Evolutionary conservation across 1,140 invertebrate species (phyloP).

Genomic region (Ridgeia piscesae): DNA sequence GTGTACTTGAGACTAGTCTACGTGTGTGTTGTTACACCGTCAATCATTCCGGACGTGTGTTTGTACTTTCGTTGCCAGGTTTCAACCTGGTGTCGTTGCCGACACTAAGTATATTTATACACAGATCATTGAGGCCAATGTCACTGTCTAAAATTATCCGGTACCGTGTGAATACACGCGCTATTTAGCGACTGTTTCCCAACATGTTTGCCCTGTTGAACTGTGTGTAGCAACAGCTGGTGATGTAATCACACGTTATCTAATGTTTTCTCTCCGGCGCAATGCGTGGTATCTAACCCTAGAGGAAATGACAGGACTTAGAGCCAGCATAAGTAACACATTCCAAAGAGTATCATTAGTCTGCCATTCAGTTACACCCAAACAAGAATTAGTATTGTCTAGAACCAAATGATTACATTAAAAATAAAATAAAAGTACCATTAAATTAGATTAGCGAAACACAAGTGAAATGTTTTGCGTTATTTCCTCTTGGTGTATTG

Average conservation of each 20-base stretch:
- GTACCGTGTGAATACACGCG: not conserved
- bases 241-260: not conserved
- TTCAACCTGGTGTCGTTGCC: not conserved
- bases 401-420: not conserved
- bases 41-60: not conserved
- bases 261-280: not conserved
- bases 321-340: not conserved
- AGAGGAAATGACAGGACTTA: not conserved
- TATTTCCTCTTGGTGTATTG: too few relatives aligned
- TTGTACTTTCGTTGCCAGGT: not conserved
- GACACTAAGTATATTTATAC: not conserved
- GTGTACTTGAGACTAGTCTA: not conserved
- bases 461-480: too few relatives aligned
- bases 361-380: not conserved
- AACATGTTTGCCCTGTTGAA: not conserved
- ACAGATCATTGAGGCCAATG: not conserved
- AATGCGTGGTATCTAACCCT: not conserved
- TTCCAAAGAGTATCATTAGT: not conserved
- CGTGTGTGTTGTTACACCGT: not conserved
- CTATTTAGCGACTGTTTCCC: not conserved
- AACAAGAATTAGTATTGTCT: not conserved
- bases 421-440: too few relatives aligned
- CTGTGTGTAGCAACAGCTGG: not conserved
- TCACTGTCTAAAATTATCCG: not conserved
- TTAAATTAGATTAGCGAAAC: too few relatives aligned